Conservation (phyloP, 2,888 invertebrate genomes). For the Sphecodes monilicornis region DNA sequence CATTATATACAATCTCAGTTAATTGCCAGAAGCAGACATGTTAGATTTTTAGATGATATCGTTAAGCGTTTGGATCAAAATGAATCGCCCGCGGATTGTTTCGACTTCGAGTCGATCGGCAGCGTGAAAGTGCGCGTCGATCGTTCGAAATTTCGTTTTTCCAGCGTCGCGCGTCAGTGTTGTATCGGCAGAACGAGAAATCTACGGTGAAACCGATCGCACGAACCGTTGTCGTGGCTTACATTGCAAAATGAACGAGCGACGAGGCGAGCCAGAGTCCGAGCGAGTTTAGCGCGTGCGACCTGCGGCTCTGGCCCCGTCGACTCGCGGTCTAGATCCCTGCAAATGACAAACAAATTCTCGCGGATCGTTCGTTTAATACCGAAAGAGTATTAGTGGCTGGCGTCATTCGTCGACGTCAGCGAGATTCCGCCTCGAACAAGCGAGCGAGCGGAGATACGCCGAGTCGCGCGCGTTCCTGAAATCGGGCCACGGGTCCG, state of each 20-base stretch:
- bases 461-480: neutral
- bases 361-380: conserved; percentile 9
- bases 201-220: conserved; percentile 63
- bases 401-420: conserved; percentile 40
- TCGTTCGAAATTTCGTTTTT: conserved; percentile 15
- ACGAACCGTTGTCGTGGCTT: conserved; percentile 24
- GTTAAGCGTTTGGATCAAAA: too few relatives aligned
- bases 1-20: too few relatives aligned
- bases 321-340: neutral
- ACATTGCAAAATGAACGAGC: conserved; percentile 36
- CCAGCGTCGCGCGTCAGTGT: conserved; percentile 7
- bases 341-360: conserved; percentile 38
- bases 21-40: neutral
- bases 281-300: neutral
- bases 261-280: neutral
- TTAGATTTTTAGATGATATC: too few relatives aligned
- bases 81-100: neutral
- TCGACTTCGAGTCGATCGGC: neutral
- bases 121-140: neutral
- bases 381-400: conserved; percentile 22
- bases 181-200: conserved; percentile 56
- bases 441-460: neutral
- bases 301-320: neutral
- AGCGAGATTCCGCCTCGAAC: conserved; percentile 23
- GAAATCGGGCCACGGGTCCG: neutral